phyloP scores from a whole-genome alignment of 1,140 invertebrate genomes.

The Apis laboriosa region DNA sequence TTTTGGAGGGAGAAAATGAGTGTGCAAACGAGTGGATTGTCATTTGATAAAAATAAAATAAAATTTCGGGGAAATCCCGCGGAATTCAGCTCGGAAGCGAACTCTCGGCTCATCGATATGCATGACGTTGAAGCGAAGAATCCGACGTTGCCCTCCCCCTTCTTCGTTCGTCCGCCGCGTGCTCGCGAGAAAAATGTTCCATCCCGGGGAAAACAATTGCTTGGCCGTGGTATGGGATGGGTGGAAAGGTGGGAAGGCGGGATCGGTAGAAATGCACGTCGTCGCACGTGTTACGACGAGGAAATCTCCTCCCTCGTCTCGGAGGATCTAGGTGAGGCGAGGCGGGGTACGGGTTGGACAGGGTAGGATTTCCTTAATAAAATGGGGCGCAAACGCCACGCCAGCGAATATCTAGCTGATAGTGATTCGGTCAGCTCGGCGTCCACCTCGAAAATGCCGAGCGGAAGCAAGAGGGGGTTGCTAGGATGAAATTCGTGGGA shows the following conservation, averaged over 20 bases:
- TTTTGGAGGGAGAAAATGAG: no score
- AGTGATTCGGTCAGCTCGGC: conserved; percentile 74
- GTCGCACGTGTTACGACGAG: conserved; percentile 67
- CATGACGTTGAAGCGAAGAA: conserved; percentile 33
- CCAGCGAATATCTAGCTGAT: conserved; percentile 78
- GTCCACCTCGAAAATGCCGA: conserved; percentile 70
- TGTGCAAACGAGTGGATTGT: no score
- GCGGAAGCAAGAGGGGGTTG: conserved; percentile 54
- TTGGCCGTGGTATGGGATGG: not conserved
- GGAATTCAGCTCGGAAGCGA: not conserved
- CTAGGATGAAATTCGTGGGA: conserved; percentile 56
- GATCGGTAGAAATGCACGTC: conserved; percentile 54
- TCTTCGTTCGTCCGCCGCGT: not conserved
- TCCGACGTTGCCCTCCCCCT: not conserved
- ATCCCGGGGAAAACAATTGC: conserved; percentile 57
- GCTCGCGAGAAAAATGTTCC: conserved; percentile 43
- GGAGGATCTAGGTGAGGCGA: conserved; percentile 32
- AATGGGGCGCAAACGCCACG: conserved; percentile 77
- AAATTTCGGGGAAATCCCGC: not conserved
- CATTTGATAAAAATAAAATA: not conserved
- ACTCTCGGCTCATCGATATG: conserved; percentile 39
- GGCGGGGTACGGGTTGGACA: conserved; percentile 28
- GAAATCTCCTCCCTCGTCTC: conserved; percentile 42
- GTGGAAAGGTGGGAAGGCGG: conserved; percentile 31
- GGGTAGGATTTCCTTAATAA: conserved; percentile 77